Conservation (phyloP, 1,140 invertebrate species). For the Caenorhabditis remanei region DNA sequence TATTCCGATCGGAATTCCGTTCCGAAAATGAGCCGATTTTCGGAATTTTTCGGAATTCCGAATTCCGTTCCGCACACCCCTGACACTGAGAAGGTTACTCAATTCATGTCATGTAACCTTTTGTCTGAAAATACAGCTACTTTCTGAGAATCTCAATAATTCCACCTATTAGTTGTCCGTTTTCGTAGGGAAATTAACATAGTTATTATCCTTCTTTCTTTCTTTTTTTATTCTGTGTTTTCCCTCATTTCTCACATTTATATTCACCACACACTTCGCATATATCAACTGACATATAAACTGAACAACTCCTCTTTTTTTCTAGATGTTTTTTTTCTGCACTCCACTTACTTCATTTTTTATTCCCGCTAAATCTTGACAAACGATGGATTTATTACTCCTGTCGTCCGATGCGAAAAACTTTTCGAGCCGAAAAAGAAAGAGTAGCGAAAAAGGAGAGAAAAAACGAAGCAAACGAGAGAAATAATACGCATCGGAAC, state of each 20-base stretch:
- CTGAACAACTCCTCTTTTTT: not conserved
- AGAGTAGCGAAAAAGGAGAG: not conserved
- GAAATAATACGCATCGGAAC: not conserved
- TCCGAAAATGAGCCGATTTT: too few species aligned
- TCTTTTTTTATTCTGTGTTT: not conserved
- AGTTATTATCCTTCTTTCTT: not conserved
- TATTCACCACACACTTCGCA: not conserved
- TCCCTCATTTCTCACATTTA: not conserved
- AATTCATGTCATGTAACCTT: too few species aligned
- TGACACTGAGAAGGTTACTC: too few species aligned
- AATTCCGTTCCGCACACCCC: too few species aligned
- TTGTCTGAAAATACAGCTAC: too few species aligned
- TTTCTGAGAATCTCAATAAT: too few species aligned
- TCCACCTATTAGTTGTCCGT: too few species aligned
- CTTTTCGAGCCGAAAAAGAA: not conserved
- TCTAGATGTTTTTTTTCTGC: not conserved
- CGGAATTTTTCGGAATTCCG: too few species aligned
- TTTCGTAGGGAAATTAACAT: not conserved
- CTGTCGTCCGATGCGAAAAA: not conserved
- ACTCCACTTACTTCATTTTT: not conserved
- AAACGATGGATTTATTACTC: constrained; percentile 47
- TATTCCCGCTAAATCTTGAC: not conserved
- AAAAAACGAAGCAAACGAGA: not conserved
- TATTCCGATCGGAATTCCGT: too few species aligned
- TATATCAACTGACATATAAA: constrained; percentile 1